phyloP scores from a whole-genome alignment of 1,140 invertebrate species.

The Megathymus violae region DNA sequence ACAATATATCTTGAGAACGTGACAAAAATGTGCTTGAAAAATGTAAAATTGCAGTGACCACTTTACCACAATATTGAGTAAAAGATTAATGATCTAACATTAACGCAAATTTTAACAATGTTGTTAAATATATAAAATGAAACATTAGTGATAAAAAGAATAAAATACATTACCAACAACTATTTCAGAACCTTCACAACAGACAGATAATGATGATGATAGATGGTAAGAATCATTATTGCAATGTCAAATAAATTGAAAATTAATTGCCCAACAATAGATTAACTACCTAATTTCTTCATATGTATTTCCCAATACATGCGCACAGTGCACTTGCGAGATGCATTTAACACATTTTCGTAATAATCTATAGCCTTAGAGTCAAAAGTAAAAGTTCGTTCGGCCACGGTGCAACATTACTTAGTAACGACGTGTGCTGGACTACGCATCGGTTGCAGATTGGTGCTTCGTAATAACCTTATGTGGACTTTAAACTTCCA shows the following conservation, averaged over 20 bases:
- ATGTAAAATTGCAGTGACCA: background rate
- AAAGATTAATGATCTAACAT: background rate
- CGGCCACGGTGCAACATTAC: background rate
- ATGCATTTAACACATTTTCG: constrained; percentile 30
- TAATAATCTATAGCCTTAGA: constrained; percentile 20
- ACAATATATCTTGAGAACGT: no score
- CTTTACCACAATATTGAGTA: background rate
- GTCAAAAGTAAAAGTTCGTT: constrained; percentile 36
- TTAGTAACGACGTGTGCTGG: background rate
- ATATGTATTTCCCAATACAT: constrained; percentile 14
- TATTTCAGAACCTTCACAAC: no score
- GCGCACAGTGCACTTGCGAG: constrained; percentile 24
- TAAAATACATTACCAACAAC: no score
- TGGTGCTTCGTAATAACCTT: background rate
- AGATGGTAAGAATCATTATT: background rate
- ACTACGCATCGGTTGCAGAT: background rate
- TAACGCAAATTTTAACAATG: background rate
- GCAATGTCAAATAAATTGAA: constrained; percentile 2
- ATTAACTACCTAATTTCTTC: constrained; percentile 13
- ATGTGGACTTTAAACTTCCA: no score
- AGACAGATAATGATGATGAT: no score
- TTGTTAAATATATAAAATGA: constrained; percentile 41
- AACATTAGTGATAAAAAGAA: constrained; percentile 15
- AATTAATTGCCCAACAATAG: constrained; percentile 8
- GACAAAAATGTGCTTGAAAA: no score